Base-by-base conservation (phyloP, 2,113 vertebrate genomes). In the Leptobrachium leishanense region DNA sequence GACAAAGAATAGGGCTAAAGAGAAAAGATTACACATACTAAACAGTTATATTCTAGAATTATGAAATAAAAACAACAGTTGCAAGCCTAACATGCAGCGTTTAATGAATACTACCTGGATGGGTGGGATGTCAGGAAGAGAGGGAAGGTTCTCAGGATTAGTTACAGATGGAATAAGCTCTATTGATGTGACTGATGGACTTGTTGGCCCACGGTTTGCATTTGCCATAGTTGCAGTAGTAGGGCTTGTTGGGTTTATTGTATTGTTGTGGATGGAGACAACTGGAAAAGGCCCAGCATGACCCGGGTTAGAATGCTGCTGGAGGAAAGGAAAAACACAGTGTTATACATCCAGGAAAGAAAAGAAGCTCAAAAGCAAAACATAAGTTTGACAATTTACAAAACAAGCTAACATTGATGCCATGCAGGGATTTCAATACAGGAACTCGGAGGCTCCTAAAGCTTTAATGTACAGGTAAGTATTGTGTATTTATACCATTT, bases 141-240 rank as follows among this genome's bases (percentile, higher is more conserved):
- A 97, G 74, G 98, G 98, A 82, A 99, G 92, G 86, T 99, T 99
- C 88, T 99, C 98, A 0, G 97, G 98, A 83, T 99, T 99, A 81
- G 97, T 99, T 74, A 99, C 97, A 0, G 97, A 97, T 59, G 98
- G 97, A 82, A 99, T 99, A 83, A 99, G 94, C 77, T 99, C 97
- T 69, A 98, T 98, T 74, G 97, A 92, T 74, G 95, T 88, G 69
- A 99, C 90, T 31, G 96, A 93, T 0, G 97, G 98, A 84, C 96
- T 99, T 63, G 96, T 93, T 43, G 97, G 96, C 5, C 97, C 95
- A 2, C 95, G 92, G 86, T 97, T 97, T 72, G 95, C 95, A 72
- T 93, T 96, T 0, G 97, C 97, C 95, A 98, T 98, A 73, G 90
- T 97, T 82, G 95, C 98, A 81, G 96, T 98, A 68, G 97, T 99